Evolutionary conservation across 2,113 vertebrate species (phyloP).

Genomic region (Hypocryptadius cinnamomeus): DNA sequence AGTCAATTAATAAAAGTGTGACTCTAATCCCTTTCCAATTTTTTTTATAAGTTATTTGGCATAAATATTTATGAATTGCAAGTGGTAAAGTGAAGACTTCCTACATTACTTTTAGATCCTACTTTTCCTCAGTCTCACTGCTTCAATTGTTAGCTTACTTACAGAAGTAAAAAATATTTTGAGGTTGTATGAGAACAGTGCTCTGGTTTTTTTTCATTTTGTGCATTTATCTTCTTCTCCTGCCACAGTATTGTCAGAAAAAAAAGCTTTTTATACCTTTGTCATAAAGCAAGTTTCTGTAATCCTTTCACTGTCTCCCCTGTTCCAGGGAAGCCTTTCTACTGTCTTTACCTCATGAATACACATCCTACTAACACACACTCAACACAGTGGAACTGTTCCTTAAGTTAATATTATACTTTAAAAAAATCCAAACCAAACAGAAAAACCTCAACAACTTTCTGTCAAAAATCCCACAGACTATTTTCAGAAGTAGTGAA

Average conservation of each 20-base stretch:
- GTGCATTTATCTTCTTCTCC: neutral
- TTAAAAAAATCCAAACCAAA: neutral
- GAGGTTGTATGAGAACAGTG: neutral
- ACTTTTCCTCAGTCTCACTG: neutral
- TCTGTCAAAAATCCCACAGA: neutral
- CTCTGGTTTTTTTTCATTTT: neutral
- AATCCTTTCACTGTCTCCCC: neutral
- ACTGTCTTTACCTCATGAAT: neutral
- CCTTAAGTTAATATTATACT: neutral
- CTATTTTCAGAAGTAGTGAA: neutral
- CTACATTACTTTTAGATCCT: neutral
- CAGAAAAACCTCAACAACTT: neutral
- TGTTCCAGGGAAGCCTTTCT: neutral
- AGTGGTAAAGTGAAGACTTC: neutral
- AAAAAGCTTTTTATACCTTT: neutral
- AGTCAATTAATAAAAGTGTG: neutral
- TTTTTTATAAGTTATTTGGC: neutral
- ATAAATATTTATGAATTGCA: neutral
- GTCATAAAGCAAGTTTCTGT: neutral
- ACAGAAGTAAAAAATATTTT: neutral
- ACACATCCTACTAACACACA: neutral
- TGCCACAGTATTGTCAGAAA: neutral
- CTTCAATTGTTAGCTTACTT: neutral
- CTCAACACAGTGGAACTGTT: neutral
- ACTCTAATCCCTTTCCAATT: neutral